phyloP scores from a whole-genome alignment of 2,888 invertebrate species.

The Drosophila koepferae region DNA sequence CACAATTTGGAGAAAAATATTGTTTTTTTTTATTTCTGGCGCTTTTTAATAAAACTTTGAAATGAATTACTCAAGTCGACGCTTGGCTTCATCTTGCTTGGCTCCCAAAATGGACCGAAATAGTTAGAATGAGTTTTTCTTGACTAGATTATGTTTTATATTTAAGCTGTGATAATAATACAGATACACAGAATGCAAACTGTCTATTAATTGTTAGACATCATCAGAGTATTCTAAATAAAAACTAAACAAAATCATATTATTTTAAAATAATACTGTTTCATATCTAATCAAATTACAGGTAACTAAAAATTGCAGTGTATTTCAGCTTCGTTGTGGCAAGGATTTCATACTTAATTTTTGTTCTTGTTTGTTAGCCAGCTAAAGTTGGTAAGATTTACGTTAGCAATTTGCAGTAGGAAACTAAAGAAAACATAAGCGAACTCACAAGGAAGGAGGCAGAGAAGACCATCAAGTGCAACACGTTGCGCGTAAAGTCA shows the following conservation, averaged over 20 bases:
- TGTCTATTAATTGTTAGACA: not conserved
- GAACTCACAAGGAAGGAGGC: constrained; percentile 10
- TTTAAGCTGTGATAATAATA: not conserved
- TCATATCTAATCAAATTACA: not conserved
- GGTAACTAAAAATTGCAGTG: constrained; percentile 18
- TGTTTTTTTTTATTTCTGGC: constrained; percentile 18
- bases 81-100: constrained; percentile 21
- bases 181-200: not conserved
- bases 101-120: not conserved
- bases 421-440: constrained; percentile 26
- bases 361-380: constrained; percentile 35
- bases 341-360: constrained; percentile 25
- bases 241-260: not conserved
- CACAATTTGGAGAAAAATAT: constrained; percentile 35
- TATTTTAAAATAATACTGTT: not conserved
- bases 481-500: constrained; percentile 60
- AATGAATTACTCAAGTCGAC: constrained; percentile 68
- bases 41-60: constrained; percentile 66
- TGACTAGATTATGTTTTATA: not conserved
- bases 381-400: constrained; percentile 66
- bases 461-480: constrained; percentile 59
- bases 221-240: not conserved
- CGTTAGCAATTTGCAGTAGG: constrained; percentile 62
- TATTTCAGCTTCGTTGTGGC: constrained; percentile 23
- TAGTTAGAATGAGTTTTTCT: not conserved